Percentiles rank a stretch among this genome's conserved stretches.
phyloP scores from a whole-genome alignment of 2,113 vertebrate genomes.

The Narcine bancroftii region DNA sequence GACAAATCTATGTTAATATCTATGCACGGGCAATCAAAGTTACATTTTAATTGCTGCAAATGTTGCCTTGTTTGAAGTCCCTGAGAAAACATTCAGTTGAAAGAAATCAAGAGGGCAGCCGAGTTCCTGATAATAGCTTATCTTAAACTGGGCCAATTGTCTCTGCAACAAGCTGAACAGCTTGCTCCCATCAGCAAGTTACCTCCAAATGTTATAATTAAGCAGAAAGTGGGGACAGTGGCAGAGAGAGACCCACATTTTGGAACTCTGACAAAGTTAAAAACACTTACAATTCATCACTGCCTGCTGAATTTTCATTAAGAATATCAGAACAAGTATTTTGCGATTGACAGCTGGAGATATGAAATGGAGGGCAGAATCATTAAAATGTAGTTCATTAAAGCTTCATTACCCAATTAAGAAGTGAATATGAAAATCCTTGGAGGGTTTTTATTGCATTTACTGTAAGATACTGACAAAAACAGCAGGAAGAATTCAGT shows the following conservation, averaged over 20 bases:
- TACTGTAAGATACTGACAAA: constrained; percentile 18
- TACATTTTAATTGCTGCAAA: background rate
- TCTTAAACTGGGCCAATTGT: constrained; percentile 18
- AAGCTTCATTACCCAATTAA: constrained; percentile 37
- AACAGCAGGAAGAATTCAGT: background rate
- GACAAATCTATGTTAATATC: background rate
- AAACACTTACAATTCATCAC: background rate
- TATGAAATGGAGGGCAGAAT: constrained; percentile 18
- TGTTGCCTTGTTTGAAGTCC: background rate
- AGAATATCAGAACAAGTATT: constrained; percentile 27
- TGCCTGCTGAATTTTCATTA: background rate
- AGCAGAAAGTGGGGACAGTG: background rate
- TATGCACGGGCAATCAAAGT: background rate
- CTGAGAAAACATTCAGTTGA: background rate
- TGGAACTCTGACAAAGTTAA: background rate
- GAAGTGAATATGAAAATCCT: constrained; percentile 18
- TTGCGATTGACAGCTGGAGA: constrained; percentile 29
- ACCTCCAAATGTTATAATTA: background rate
- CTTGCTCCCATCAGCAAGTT: background rate
- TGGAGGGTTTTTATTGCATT: background rate
- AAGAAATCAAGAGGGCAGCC: background rate
- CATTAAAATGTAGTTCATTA: constrained; percentile 35
- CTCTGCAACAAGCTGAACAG: background rate
- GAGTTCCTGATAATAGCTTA: background rate
- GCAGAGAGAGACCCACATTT: too few relatives aligned